Percentiles rank a stretch among this genome's conserved stretches.
These are phyloP conservation scores for Phasia obesa DNA, from an alignment of 2,888 invertebrate species.

Conservation along the genomic window DNA sequence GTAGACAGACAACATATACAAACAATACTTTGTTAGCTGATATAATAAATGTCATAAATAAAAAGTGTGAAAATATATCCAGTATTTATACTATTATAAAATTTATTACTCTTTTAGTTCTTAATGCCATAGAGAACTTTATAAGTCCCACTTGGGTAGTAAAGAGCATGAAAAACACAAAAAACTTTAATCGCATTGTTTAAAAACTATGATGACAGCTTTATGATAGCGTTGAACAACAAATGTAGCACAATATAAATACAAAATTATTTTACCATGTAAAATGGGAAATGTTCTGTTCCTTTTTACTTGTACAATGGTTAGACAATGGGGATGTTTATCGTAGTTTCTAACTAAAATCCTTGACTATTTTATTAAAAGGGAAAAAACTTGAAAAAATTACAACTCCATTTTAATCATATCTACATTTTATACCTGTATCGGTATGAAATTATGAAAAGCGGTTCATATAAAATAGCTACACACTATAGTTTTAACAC, in stretches of 20 bases:
- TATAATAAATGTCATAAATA: conserved; percentile 24
- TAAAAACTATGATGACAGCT: conserved; percentile 56
- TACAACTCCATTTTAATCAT: conserved; percentile 48
- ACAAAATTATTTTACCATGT: conserved; percentile 8
- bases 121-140: conserved; percentile 28
- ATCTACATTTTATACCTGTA: conserved; percentile 17
- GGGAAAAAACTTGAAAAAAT: conserved; percentile 17
- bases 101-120: conserved; percentile 40
- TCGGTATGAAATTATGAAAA: no score
- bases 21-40: not conserved
- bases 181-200: conserved; percentile 42
- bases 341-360: no score
- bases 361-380: no score
- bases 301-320: no score
- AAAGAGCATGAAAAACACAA: not conserved
- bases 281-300: no score
- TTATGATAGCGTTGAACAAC: conserved; percentile 48
- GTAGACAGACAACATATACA: no score
- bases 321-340: no score
- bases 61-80: conserved; percentile 38
- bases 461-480: no score
- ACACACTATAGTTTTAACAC: no score
- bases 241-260: conserved; percentile 28
- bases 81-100: conserved; percentile 30
- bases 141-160: conserved; percentile 39